Base-by-base conservation (phyloP, 2,888 invertebrate species). In the Chesias legatella region DNA sequence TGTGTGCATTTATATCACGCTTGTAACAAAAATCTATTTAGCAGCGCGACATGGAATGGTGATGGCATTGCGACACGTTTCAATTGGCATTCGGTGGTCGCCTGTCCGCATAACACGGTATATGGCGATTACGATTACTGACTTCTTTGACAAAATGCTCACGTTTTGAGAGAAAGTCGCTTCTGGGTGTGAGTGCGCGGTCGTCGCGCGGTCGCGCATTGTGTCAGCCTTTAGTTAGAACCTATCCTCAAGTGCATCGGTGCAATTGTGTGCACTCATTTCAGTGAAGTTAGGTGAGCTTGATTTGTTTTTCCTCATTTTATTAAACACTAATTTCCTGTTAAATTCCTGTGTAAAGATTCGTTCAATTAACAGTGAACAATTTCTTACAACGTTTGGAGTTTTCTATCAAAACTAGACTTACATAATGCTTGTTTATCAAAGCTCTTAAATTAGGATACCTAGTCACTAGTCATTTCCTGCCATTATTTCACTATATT, bases 161-260 rank as follows among this genome's bases (percentile, higher is more conserved):
- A 68, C 68, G 68, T 62, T 62, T 62, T 53, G 2, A 56, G 62
- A 48, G 63, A 62, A 57, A 57, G 54, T 49, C 48, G 48, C 33
- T 10, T n/a, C n/a, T n/a, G n/a, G 33, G 45, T 39, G 26, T 33
- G 38, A 39, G 21, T 25, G 31, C 36, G 8, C 32, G 20, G 33
- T 21, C 17, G 29, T 27, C 13, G 33, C 23, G 2, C n/a, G 9
- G 39, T 41, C 25, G 49, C 44, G 23, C 44, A 52, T 46, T 52
- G 42, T 47, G 42, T 17, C 13, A 35, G 32, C 31, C 30, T 4
- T 26, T 25, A 1, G 9, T 5, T 25, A 9, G 25, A 5, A 25
- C 8, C 5, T 5, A 8, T 7, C 5, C 25, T 25, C 1, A n/a
- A 9, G 25, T 5, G 25, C 9, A 25, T n/a, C n/a, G n/a, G 8